Evolutionary conservation across 2,888 invertebrate species (phyloP).

Genomic region (Iselma pallidipennis): DNA sequence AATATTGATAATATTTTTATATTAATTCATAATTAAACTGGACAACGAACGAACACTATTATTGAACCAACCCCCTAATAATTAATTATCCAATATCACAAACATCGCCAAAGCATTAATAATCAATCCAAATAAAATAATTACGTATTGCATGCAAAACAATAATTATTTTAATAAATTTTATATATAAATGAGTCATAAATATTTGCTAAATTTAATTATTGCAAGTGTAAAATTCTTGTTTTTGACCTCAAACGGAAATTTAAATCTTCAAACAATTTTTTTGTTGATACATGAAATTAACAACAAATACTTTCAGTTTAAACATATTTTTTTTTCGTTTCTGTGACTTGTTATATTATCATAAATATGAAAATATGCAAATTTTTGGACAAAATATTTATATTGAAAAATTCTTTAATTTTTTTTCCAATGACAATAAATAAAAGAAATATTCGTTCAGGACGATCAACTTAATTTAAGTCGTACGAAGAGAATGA

Average conservation of each 20-base stretch:
- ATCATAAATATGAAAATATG: too few relatives aligned
- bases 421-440: too few relatives aligned
- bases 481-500: not conserved
- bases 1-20: constrained; percentile 27
- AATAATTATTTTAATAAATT: not conserved
- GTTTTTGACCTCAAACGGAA: not conserved
- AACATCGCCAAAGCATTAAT: constrained; percentile 3
- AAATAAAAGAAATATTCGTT: too few relatives aligned
- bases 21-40: constrained; percentile 20
- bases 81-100: constrained; percentile 5
- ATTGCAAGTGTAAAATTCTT: not conserved
- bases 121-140: not conserved
- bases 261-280: not conserved
- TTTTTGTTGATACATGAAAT: not conserved
- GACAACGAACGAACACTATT: not conserved
- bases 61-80: not conserved
- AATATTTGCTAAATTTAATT: not conserved
- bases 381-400: too few relatives aligned
- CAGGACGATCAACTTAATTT: not conserved
- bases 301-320: too few relatives aligned
- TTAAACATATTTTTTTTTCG: too few relatives aligned
- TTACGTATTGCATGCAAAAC: not conserved
- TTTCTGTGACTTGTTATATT: too few relatives aligned
- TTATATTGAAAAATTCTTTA: too few relatives aligned
- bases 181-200: not conserved